Evolutionary conservation across 2,113 vertebrate genomes (phyloP), one percentile per base, ranked within the genome.

Genomic region (Plotosus lineatus): DNA sequence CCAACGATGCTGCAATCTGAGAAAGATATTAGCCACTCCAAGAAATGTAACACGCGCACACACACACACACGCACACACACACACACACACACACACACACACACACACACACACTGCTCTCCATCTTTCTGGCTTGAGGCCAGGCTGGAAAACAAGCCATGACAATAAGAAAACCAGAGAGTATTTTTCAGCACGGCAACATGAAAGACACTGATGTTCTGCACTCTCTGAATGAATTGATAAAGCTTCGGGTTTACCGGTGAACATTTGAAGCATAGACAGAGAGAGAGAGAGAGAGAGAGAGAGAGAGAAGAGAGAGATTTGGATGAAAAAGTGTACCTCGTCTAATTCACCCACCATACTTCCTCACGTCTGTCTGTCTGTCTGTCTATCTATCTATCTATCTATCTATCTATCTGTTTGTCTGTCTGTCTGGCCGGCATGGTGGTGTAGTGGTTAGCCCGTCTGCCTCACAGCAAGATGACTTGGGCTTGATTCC

Each of bases 1-100:
- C 88, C 80, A 82, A 84, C 75, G 55, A 81, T 33, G 82, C 75
- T 26, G 85, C 84, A 91, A 90, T 83, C 73, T 69, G 71, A 84
- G 83, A 76, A 56, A 79, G 84, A 72, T 80, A 83, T 68, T 73
- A 69, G 87, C 83, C 85, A 83, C 75, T 84, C 58, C 33, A 80
- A 68, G 83, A 86, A 23, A 79, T 80, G 81, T 55, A 80, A 83
- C 79, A 76, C 86, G 83, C 85, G 66, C 69, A 46, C 50, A 68
- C 77, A 65, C 28, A 60, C 40, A 71, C 66, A 76, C 86, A 84
- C 85, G 66, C 69, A 46, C 50, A 68, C 77, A 65, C 28, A 60
- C 40, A 71, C 66, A 76, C 86, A 84, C 85, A 73, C 69, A 46
- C 50, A 68, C 77, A 65, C 28, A 60, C 40, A 71, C 66, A 76